Conservation (phyloP, 1,140 invertebrate genomes). For the Penaeus chinensis region DNA sequence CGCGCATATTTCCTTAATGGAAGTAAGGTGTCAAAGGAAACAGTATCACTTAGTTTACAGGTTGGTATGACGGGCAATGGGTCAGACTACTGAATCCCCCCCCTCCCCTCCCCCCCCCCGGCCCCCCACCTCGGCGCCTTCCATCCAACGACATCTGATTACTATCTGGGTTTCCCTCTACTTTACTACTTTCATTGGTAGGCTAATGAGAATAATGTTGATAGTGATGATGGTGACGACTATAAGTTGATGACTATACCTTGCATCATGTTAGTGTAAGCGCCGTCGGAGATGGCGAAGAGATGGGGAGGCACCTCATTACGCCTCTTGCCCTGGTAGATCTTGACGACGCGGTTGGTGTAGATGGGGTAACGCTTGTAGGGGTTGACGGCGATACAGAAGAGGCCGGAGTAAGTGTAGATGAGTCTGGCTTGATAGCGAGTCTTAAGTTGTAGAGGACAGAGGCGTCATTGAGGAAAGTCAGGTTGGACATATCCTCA, state of each 20-base stretch:
- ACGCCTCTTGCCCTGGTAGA: conserved; percentile 60
- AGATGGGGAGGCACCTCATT: conserved; percentile 56
- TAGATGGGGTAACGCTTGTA: conserved; percentile 60
- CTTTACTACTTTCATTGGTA: too few relatives aligned
- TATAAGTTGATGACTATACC: conserved; percentile 77
- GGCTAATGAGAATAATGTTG: conserved; percentile 64
- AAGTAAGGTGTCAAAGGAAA: too few relatives aligned
- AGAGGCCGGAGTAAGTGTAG: conserved; percentile 56
- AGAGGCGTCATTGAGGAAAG: conserved; percentile 54
- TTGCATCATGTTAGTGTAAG: conserved; percentile 64
- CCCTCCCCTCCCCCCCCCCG: too few relatives aligned
- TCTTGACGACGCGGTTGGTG: conserved; percentile 56
- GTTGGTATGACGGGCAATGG: too few relatives aligned
- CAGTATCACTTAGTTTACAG: too few relatives aligned
- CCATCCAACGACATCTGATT: too few relatives aligned
- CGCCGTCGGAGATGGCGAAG: conserved; percentile 57
- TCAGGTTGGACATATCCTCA: conserved; percentile 60
- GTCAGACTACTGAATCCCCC: too few relatives aligned
- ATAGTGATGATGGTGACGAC: conserved; percentile 77
- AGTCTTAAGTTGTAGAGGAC: conserved; percentile 75
- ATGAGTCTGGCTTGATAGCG: conserved; percentile 58
- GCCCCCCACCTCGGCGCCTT: too few relatives aligned
- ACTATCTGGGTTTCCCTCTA: too few relatives aligned
- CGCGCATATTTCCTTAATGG: too few relatives aligned
- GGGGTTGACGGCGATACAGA: conserved; percentile 55